Evolutionary conservation across 1,140 invertebrate genomes (phyloP), one percentile per base, ranked within the genome.

Genomic region (Leptestheria dahalacensis): DNA sequence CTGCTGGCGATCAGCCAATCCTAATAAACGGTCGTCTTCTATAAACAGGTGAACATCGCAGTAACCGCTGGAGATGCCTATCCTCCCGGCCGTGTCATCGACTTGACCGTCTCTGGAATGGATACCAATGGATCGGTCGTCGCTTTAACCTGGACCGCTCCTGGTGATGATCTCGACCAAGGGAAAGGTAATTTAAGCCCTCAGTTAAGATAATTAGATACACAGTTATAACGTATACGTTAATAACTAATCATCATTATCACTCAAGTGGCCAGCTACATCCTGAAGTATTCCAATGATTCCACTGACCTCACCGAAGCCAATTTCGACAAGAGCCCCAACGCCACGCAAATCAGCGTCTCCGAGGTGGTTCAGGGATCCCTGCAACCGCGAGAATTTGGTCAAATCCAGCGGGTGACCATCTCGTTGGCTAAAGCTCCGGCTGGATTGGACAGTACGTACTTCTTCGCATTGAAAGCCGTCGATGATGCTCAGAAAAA

Each of bases 71-170:
- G 21, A 2, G 41, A 58, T 23, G 10, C 48, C 15, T 58, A 48
- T 50, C 57, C 57, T 2, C 57, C 57, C 12, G 57, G 47, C 20
- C 25, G 41, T 18, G 57, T 58, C 1, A 58, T 4, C 1, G 57
- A 48, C 29, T 21, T 58, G 47, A 18, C 29, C 2, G 41, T 58
- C 6, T 4, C 18, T 1, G 33, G n/a, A 18, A 51, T 52, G 25
- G 23, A 21, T 6, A 10, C 21, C 2, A 18, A 55, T 20, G 26
- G 33, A 3, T 21, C 26, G 9, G 26, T 2, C 2, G 33, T 55
- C 25, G 26, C 6, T 29, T 33, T 55, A 18, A 12, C 28, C 21
- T 55, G 53, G 53, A 55, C 53, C 2, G 53, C 53, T 1, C 53
- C 53, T 20, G 53, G 53, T 3, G 53, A 55, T 29, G 53, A 55